These are phyloP conservation scores for Tipula vernalis DNA, from an alignment of 2,888 invertebrate species.

Conservation along the genomic window DNA sequence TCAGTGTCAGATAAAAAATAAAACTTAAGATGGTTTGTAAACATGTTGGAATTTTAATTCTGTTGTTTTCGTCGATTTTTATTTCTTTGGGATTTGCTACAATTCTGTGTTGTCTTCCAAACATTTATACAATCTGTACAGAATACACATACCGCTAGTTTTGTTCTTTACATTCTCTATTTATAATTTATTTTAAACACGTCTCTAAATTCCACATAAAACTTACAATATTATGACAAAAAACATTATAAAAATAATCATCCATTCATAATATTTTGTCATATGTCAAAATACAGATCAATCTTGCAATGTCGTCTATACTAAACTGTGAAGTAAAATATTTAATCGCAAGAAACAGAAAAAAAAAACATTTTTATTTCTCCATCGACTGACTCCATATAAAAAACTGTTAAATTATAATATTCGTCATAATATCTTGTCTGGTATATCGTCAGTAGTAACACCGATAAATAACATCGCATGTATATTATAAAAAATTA, in stretches of 20 bases:
- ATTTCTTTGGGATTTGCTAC: too few relatives aligned
- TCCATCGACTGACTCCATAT: neutral
- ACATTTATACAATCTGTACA: too few relatives aligned
- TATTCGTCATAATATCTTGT: neutral
- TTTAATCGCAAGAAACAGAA: neutral
- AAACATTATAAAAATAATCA: neutral
- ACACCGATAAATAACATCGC: neutral
- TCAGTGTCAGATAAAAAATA: too few relatives aligned
- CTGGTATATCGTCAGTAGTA: neutral
- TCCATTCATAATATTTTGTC: neutral
- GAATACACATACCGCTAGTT: too few relatives aligned
- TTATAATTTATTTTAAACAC: neutral
- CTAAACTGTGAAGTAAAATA: neutral
- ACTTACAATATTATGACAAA: neutral
- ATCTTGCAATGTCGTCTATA: neutral
- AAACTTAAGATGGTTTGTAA: too few relatives aligned
- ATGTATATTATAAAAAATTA: neutral
- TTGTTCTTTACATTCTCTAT: too few relatives aligned
- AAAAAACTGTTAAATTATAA: neutral
- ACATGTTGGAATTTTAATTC: too few relatives aligned
- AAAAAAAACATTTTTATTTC: neutral
- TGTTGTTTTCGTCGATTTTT: too few relatives aligned
- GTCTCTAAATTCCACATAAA: neutral
- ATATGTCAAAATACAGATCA: neutral
- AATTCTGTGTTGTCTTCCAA: too few relatives aligned